Evolutionary conservation across 2,113 vertebrate genomes (phyloP).

Genomic region (Apteryx owenii): DNA sequence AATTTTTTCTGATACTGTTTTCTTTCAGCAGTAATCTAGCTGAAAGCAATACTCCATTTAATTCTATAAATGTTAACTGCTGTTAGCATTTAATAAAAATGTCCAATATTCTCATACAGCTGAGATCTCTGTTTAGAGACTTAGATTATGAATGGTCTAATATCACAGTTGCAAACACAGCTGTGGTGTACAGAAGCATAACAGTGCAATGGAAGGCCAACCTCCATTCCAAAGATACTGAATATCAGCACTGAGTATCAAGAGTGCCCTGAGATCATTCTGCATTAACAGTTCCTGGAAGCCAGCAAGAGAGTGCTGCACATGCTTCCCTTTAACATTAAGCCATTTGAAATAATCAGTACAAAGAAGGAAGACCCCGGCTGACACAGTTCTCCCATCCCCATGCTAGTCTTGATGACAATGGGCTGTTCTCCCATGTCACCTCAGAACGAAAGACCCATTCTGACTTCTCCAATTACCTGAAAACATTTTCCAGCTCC

Average conservation of each 20-base stretch:
- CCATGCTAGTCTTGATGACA: not conserved
- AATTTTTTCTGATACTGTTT: not conserved
- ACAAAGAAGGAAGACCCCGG: not conserved
- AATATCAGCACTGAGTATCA: not conserved
- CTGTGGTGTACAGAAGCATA: not conserved
- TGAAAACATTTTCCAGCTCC: not conserved
- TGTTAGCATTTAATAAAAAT: not conserved
- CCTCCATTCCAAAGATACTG: not conserved
- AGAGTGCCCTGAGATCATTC: not conserved
- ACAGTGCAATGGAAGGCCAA: not conserved
- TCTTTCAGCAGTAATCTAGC: not conserved
- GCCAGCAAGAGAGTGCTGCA: too few species aligned
- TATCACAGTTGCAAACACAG: not conserved
- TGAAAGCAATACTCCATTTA: not conserved
- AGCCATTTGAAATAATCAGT: not conserved
- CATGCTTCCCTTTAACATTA: not conserved
- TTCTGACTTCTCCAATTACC: not conserved
- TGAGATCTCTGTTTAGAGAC: not conserved
- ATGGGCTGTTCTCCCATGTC: not conserved
- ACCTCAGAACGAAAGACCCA: not conserved
- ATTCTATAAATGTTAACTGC: not conserved
- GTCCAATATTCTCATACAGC: not conserved
- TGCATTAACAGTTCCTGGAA: not conserved
- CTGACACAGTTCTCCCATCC: not conserved
- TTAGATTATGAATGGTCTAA: not conserved